Base-by-base conservation (phyloP, 2,113 vertebrate species). In the Tiliqua scincoides region DNA sequence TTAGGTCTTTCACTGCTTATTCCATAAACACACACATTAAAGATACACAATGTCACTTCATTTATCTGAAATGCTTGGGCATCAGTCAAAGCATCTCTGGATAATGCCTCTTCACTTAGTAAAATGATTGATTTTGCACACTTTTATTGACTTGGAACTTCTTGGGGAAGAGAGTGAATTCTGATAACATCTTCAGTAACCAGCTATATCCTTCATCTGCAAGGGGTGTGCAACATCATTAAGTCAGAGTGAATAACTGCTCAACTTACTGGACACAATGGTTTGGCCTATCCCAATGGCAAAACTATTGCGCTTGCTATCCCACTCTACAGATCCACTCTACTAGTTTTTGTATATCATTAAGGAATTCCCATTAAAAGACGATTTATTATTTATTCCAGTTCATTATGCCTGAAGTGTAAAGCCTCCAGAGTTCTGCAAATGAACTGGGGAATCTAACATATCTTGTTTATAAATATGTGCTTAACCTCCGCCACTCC, bases 161-260 rank as follows among this genome's bases (percentile, higher is more conserved):
- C 18, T 70, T 32, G 11, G 4, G 14, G 17, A 21, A 10, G 18
- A 61, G 15, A 62, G 30, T 59, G 52, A 20, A 37, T 78, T 37
- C 20, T 10, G 10, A 48, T 74, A 63, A 27, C 63, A 35, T 21
- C 2, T 65, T 79, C 25, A 82, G 11, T 65, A 11, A 12, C 15
- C 4, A 77, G 76, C 79, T 74, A 21, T 21, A 74, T 79, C 83
- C 87, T 72, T 65, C 84, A 85, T 83, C 84, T 88, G 91, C 87
- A 78, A 68, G 78, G 85, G 75, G 54, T 90, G 43, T 40, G 63
- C 25, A 72, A 3, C 8, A 57, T 17, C 82, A 62, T 0, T 59
- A 89, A 74, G n/a, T 21, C 27, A 79, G 40, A 62, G 23, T 37
- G 23, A 37, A 79, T 18, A 63, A 63, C 17, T 57, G 32, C 43